Conservation (phyloP, 2,797 vertebrate genomes). For the Rhabdophis nuchalis region DNA sequence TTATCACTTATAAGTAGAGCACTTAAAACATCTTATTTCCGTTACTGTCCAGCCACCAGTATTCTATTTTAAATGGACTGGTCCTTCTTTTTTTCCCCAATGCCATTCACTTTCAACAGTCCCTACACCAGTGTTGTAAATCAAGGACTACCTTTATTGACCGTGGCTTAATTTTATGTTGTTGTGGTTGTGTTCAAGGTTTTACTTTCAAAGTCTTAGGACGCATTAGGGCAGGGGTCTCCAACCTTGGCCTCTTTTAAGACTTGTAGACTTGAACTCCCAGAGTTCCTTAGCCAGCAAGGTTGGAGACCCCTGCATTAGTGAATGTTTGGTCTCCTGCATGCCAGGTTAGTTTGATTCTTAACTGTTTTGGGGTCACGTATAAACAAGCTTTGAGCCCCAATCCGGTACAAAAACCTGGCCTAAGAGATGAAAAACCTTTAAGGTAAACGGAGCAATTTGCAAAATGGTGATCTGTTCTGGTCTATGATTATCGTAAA, state of each 20-base stretch:
- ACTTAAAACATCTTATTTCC: background rate
- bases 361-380: background rate
- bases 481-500: background rate
- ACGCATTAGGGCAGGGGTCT: too few species aligned
- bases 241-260: too few species aligned
- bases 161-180: background rate
- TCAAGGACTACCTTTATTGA: background rate
- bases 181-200: background rate
- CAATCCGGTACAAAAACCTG: background rate
- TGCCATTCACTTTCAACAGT: background rate
- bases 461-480: background rate
- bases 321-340: background rate
- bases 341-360: background rate
- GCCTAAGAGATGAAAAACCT: background rate
- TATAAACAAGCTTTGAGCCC: background rate
- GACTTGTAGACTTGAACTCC: too few species aligned
- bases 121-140: background rate
- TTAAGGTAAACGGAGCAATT: background rate
- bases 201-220: background rate
- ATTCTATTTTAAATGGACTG: background rate
- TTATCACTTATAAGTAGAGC: background rate
- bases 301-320: too few species aligned
- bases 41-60: background rate
- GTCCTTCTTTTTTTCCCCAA: background rate
- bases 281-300: too few species aligned